Evolutionary conservation across 2,113 vertebrate genomes (phyloP), one percentile per base, ranked within the genome.

Genomic region (Chrysochloris asiatica): DNA sequence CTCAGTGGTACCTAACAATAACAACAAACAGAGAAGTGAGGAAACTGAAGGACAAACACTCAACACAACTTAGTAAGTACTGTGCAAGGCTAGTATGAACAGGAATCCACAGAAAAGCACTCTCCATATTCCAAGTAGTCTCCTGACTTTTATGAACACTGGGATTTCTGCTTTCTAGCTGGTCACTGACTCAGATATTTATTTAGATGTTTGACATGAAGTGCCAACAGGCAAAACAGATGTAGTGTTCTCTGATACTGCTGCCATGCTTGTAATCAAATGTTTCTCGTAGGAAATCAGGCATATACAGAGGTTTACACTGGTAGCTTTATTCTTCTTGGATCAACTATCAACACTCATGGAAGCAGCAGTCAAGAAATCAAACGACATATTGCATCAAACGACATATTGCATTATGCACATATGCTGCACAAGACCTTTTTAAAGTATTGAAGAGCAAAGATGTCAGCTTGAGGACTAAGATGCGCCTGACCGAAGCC

Each of bases 231-330:
- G 2, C 43, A 50, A 41, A 67, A 38, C 28, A 43, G 69, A 43
- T 22, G 9, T 21, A 14, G 45, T 6, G 38, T 13, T 8, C 13
- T 33, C 63, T 16, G 10, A 2, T 4, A 17, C 0, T 2, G 2
- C 48, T 73, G 65, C 13, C 30, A 10, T 33, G 47, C 11, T 0
- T 30, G 13, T 3, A 54, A n/a, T 4, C 10, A 6, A 3, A 9
- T 17, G 3, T 28, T 36, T 11, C 33, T 50, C 36, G 28, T 22
- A 17, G 16, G 52, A 43, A 28, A 43, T 5, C 6, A 14, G 69
- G 38, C 43, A 38, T 22, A 16, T 2, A 43, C 1, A 17, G 13
- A 9, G 47, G 38, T 71, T n/a, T 19, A 10, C 47, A 56, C 41
- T 24, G 52, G 4, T 50, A 50, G 48, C 48, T n/a, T n/a, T n/a